A percentile compares a stretch with the other conserved stretches of the same genome.
Evolutionary conservation across 2,113 vertebrate species (phyloP).

Genomic region (Fregata magnificens): DNA sequence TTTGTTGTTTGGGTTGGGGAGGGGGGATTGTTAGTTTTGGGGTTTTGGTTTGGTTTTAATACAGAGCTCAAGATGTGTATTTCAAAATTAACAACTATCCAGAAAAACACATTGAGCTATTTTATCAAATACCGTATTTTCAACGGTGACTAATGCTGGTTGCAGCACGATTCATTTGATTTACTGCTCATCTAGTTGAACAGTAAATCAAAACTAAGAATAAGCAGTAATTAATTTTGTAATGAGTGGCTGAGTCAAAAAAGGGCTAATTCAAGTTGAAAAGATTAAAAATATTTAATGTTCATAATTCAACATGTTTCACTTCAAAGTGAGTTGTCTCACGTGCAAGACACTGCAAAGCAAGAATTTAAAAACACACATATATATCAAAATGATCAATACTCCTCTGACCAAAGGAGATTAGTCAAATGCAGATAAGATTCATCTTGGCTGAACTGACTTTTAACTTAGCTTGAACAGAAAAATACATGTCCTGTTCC

Average conservation of each 20-base stretch:
- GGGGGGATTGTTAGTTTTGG: neutral
- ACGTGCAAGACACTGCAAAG: neutral
- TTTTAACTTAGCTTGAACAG: neutral
- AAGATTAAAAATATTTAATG: neutral
- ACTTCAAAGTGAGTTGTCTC: neutral
- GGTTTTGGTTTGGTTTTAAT: neutral
- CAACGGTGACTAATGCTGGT: neutral
- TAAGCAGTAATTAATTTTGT: neutral
- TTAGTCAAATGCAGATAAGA: neutral
- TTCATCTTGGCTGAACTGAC: neutral
- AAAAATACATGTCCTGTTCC: neutral
- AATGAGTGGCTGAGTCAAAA: neutral
- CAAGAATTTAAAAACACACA: neutral
- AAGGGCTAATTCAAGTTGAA: neutral
- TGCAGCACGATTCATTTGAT: neutral
- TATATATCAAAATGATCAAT: neutral
- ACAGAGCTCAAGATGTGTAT: neutral
- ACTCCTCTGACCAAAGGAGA: neutral
- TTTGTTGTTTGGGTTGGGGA: neutral
- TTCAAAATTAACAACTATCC: neutral
- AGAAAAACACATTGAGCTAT: neutral
- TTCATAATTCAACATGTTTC: neutral
- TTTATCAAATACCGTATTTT: neutral
- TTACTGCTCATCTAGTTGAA: neutral
- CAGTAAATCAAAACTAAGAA: neutral